Base-by-base conservation (phyloP, 2,888 invertebrate genomes). In the Agrochola circellaris region DNA sequence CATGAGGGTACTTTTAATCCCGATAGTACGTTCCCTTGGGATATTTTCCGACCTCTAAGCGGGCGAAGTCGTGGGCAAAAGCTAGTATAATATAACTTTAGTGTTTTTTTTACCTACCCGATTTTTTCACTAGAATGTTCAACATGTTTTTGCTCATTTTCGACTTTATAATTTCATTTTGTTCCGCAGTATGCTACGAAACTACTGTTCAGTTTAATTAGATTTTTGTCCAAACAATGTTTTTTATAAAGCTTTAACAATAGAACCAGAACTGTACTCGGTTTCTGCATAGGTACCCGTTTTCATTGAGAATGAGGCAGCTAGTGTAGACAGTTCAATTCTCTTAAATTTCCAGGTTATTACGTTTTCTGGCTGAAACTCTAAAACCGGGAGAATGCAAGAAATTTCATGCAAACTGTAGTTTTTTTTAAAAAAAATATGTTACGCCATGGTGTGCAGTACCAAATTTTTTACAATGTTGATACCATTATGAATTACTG, bases 321-420 rank as follows among this genome's bases (percentile, higher is more conserved):
- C 60, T 42, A 66, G 30, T 26, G 17, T 26, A 23, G 26, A 23
- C 1, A 42, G n/a, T n/a, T 5, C 7, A 4, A 26, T 51, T 45
- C 17, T 64, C 8, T 42, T 65, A 72, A 51, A 34, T 65, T 56
- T 26, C 26, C 6, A 42, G 13, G n/a, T 79, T 78, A 54, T 15
- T 5, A 15, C 26, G 1, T 8, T 56, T 70, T 20, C 45, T 1
- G 8, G 13, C 26, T 7, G 17, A 68, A 61, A 45, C 8, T 66
- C 34, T 73, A 38, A 17, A 23, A 11, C 9, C 7, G 6, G 13
- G 2, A 1, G 20, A 61, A 51, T n/a, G 9, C 15, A 73, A 20
- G 30, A 34, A 34, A 54, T 3, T 3, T 34, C 0, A 15, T 17
- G 13, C 1, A 38, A 7, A 38, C 0, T 3, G 38, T 38, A n/a